Conservation (phyloP, 2,113 vertebrate species). For the Psophia crepitans region DNA sequence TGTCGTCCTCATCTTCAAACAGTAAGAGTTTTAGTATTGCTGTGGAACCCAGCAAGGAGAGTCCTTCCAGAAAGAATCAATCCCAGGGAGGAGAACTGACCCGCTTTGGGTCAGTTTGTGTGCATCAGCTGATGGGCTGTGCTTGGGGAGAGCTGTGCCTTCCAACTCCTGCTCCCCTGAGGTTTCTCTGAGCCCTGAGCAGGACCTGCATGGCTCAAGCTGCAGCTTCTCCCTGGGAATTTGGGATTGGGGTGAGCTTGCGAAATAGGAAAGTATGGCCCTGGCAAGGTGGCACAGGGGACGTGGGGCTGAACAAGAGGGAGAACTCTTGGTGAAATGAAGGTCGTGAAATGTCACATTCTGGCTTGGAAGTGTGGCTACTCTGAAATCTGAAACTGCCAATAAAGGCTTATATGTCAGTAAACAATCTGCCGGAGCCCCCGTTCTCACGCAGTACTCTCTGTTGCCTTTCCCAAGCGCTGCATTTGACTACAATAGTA, state of each 20-base stretch:
- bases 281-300: not conserved
- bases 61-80: not conserved
- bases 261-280: not conserved
- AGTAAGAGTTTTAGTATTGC: not conserved
- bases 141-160: not conserved
- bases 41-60: not conserved
- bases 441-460: not conserved
- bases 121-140: not conserved
- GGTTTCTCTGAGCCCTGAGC: not conserved
- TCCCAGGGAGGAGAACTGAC: not conserved
- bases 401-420: not conserved
- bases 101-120: not conserved
- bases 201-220: not conserved
- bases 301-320: not conserved
- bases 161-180: not conserved
- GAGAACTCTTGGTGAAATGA: not conserved
- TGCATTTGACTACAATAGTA: not conserved
- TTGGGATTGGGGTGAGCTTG: not conserved
- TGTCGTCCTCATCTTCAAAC: rapidly evolving
- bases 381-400: not conserved
- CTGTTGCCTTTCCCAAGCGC: not conserved
- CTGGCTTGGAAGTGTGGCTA: not conserved
- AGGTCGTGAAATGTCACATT: not conserved
- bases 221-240: not conserved
- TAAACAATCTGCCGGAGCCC: not conserved